Evolutionary conservation across 2,888 invertebrate genomes (phyloP).

Genomic region (Drosophila kambysellisi): DNA sequence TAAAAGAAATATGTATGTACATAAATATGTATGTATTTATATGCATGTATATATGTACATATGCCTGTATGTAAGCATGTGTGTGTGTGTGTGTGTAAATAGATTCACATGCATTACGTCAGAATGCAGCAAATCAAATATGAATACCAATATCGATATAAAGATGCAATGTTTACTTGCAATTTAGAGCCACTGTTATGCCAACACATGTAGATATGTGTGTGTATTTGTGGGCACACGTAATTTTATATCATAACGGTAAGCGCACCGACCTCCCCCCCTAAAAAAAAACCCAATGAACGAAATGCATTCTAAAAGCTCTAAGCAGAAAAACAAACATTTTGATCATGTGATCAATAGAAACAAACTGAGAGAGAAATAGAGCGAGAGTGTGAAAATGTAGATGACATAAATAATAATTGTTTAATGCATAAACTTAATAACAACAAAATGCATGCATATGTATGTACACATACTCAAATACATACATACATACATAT

Average conservation of each 20-base stretch:
- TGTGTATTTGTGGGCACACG: not conserved
- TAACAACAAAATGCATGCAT: conserved; percentile 10
- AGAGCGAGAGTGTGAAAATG: not conserved
- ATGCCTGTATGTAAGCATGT: not conserved
- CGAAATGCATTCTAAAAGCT: conserved; percentile 12
- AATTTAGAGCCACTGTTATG: not conserved
- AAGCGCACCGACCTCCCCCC: not conserved
- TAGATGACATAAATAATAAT: conserved; percentile 21
- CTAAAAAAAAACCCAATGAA: not conserved
- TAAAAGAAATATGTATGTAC: no score
- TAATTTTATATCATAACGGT: conserved; percentile 6
- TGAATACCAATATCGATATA: not conserved
- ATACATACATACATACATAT: not conserved
- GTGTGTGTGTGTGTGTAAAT: not conserved
- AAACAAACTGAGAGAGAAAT: not conserved
- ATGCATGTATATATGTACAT: not conserved
- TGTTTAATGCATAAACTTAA: conserved; percentile 23
- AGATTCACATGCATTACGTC: not conserved
- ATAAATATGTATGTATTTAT: not conserved
- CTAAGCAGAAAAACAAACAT: conserved; percentile 26
- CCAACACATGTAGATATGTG: not conserved
- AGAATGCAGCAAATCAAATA: not conserved
- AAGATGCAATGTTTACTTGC: not conserved
- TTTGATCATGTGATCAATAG: conserved; percentile 34
- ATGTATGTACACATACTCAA: not conserved